Percentiles rank a stretch among this genome's conserved stretches.
These are phyloP conservation scores for Achlya flavicornis DNA, from an alignment of 2,888 invertebrate genomes.

Conservation along the genomic window DNA sequence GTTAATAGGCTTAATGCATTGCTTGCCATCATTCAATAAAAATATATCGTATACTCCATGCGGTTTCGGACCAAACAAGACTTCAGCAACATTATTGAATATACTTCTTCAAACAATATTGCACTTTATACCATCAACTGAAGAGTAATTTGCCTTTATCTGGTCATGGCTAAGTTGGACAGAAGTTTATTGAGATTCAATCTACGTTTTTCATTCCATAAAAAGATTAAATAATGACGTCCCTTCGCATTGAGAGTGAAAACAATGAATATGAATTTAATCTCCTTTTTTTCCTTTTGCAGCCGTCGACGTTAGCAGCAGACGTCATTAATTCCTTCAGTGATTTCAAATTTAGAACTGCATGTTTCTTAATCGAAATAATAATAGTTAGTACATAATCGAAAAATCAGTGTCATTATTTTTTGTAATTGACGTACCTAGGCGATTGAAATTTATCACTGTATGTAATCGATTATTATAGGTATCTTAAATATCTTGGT, in stretches of 20 bases:
- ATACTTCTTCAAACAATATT: neutral
- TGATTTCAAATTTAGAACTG: neutral
- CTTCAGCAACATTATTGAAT: neutral
- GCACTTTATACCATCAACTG: neutral
- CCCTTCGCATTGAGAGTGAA: neutral
- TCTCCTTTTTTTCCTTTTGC: neutral
- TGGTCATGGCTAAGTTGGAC: neutral
- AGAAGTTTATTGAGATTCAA: slow-evolving; percentile 8
- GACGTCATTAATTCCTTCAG: neutral
- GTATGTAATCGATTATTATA: neutral
- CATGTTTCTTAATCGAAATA: neutral
- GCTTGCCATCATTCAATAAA: neutral
- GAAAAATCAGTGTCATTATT: neutral
- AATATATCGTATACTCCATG: neutral
- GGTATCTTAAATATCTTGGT: neutral
- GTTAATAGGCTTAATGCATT: neutral
- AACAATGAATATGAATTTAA: neutral
- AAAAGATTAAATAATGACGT: slow-evolving; percentile 6
- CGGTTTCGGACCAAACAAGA: neutral
- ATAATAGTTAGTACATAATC: neutral
- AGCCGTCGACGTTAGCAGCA: neutral
- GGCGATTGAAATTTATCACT: too few relatives aligned
- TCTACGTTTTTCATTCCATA: slow-evolving; percentile 5
- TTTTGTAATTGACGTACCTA: neutral
- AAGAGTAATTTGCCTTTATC: neutral